A percentile compares a stretch with the other conserved stretches of the same genome.
Evolutionary conservation across 2,113 vertebrate species (phyloP).

Genomic region (cat (Felis catus)): DNA sequence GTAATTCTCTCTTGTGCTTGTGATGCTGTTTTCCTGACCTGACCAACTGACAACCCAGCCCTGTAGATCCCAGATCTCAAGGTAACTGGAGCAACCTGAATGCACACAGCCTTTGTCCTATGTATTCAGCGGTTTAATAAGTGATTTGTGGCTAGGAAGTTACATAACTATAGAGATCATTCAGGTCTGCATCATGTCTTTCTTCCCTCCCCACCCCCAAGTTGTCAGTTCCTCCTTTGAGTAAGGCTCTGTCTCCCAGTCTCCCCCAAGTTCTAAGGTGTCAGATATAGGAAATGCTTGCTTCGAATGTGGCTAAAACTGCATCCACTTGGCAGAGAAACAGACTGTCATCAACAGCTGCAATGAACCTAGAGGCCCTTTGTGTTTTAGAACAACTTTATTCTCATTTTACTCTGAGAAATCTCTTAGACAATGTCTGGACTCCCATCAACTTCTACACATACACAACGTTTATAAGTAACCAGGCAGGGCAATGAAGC

Average conservation of each 20-base stretch:
- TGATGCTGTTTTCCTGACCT: background rate
- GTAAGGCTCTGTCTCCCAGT: background rate
- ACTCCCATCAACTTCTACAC: conserved; percentile 1
- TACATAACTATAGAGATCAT: background rate
- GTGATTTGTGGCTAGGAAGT: background rate
- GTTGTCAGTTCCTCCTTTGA: background rate
- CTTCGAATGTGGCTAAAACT: background rate
- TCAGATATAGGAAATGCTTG: background rate
- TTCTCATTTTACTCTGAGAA: conserved; percentile 36
- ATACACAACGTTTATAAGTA: conserved; percentile 4
- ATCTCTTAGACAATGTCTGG: background rate
- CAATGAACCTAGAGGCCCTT: background rate
- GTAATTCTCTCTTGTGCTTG: background rate
- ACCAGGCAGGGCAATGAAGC: conserved; percentile 29
- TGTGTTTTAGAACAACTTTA: background rate
- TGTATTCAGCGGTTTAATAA: background rate
- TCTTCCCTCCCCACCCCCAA: background rate
- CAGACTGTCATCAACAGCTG: background rate
- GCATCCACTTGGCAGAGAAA: background rate
- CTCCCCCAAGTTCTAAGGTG: background rate
- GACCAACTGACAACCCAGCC: background rate
- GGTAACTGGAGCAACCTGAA: background rate
- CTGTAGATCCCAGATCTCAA: background rate
- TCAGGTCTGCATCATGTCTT: background rate
- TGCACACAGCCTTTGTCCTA: background rate